phyloP scores from a whole-genome alignment of 2,797 vertebrate species.

The Adelosebastes latens region DNA sequence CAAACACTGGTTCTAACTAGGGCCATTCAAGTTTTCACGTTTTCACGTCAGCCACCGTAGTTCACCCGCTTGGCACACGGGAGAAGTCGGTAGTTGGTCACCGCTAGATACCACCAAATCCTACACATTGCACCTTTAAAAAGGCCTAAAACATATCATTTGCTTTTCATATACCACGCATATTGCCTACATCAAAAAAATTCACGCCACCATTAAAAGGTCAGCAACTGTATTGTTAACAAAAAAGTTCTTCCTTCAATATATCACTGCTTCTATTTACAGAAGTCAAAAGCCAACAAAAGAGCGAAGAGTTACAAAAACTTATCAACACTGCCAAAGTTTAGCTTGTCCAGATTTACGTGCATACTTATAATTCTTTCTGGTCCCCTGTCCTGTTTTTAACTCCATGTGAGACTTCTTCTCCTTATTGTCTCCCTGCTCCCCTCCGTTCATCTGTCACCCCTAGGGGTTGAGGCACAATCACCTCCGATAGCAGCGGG shows the following conservation, averaged over 20 bases:
- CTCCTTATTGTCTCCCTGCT: slow-evolving; percentile 57
- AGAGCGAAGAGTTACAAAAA: not conserved
- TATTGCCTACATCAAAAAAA: not conserved
- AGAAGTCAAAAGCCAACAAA: not conserved
- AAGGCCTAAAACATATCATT: not conserved
- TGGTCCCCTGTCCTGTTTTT: not conserved
- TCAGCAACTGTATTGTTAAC: not conserved
- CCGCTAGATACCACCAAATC: no score
- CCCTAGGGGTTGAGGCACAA: slow-evolving; percentile 69
- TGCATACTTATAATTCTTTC: not conserved
- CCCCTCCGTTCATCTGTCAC: slow-evolving; percentile 67
- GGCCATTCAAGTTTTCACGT: no score
- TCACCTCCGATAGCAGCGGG: slow-evolving; percentile 69
- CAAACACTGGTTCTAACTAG: no score
- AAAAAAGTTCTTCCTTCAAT: not conserved
- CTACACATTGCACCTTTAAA: not conserved
- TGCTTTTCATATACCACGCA: not conserved
- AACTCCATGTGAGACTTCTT: slow-evolving; percentile 25
- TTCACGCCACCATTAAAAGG: not conserved
- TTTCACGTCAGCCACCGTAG: no score
- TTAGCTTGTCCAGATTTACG: not conserved
- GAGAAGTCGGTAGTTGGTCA: no score
- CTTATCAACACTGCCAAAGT: not conserved
- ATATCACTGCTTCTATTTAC: not conserved
- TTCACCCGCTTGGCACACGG: no score